These are phyloP conservation scores for Sminthopsis crassicaudata DNA, from an alignment of 2,113 vertebrate genomes.

Conservation along the genomic window DNA sequence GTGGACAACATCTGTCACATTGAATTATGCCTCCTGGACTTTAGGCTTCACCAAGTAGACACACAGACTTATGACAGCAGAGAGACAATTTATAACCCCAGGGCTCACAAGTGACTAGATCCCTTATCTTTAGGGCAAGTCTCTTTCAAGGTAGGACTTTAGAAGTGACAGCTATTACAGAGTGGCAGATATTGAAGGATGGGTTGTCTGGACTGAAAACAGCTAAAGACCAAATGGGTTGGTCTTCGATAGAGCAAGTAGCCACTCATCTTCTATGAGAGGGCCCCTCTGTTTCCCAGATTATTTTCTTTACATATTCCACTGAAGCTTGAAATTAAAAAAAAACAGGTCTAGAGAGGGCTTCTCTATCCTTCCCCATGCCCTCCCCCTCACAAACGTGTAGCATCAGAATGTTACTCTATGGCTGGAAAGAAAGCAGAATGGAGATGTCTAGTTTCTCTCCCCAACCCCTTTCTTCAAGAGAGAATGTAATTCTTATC, in stretches of 20 bases:
- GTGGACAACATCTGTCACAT: slow-evolving; percentile 45
- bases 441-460: neutral
- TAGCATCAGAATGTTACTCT: neutral
- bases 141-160: neutral
- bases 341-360: neutral
- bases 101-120: neutral
- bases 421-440: neutral
- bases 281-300: neutral
- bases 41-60: slow-evolving; percentile 42
- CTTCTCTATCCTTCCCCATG: neutral
- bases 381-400: neutral
- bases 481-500: neutral
- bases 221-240: neutral
- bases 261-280: neutral
- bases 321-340: neutral
- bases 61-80: neutral
- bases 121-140: slow-evolving; percentile 48
- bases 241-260: neutral
- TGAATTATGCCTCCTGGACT: slow-evolving; percentile 62
- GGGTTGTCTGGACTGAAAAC: neutral
- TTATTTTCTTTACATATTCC: neutral
- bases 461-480: neutral
- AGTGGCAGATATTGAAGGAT: neutral
- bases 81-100: slow-evolving; percentile 19
- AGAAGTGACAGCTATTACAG: neutral